phyloP scores from a whole-genome alignment of 2,113 vertebrate species.

The Dromaius novaehollandiae region DNA sequence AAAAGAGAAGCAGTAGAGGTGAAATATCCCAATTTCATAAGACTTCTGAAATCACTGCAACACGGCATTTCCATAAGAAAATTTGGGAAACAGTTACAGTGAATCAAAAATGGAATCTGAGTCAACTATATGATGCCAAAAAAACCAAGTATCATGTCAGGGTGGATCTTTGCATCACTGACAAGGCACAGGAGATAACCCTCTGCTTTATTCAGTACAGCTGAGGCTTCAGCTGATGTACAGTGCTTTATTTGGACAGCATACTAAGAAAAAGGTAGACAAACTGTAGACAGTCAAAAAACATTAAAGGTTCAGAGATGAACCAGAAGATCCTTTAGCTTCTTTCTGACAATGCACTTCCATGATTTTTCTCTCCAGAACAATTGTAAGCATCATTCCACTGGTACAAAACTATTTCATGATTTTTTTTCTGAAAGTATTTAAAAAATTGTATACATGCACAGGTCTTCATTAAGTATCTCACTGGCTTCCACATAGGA shows the following conservation, averaged over 20 bases:
- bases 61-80: background rate
- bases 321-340: background rate
- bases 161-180: background rate
- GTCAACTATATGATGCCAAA: background rate
- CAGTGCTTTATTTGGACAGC: background rate
- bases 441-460: background rate
- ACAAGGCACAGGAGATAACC: background rate
- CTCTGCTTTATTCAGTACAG: background rate
- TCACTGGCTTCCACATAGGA: background rate
- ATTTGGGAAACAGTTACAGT: background rate
- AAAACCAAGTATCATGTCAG: constrained; percentile 13
- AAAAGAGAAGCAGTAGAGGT: background rate
- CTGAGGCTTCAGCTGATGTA: background rate
- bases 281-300: background rate
- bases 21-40: background rate
- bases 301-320: background rate
- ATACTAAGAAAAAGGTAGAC: background rate
- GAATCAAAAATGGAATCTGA: background rate
- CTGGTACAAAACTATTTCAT: background rate
- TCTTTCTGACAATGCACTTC: background rate
- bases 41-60: background rate
- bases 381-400: background rate
- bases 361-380: background rate
- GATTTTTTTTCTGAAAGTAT: background rate
- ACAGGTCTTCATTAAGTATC: accelerated